Base-by-base conservation (phyloP, 2,113 vertebrate genomes). In the Grammomys dolichurus region DNA sequence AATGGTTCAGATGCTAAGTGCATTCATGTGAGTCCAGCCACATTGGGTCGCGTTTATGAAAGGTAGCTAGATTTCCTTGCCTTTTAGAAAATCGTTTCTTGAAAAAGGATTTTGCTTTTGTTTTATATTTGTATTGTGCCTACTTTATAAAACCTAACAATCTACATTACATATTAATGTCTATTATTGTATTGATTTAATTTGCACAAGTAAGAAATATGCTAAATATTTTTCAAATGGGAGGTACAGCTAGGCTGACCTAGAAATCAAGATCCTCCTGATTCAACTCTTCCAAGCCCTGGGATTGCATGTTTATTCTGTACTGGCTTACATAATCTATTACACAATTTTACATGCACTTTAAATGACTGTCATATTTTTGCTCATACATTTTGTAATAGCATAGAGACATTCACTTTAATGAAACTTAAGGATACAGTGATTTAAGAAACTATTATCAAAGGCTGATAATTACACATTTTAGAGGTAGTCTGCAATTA, bases 51-150 rank as follows among this genome's bases (percentile, higher is more conserved):
- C 31, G 36, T 72, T 94, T 77, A 58, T 63, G 46, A 93, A 91
- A 81, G 65, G 56, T 31, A 17, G 1, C 65, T 84, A 65, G 14
- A 7, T n/a, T 46, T 26, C 26, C 60, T 58, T 65, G 13, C 51
- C 76, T 46, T 93, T 81, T 78, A 48, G 82, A 80, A 96, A 93
- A 90, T 85, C 92, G 87, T 60, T 72, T 91, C 77, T 84, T 77
- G 7, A 73, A 89, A 14, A 28, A 20, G 3, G 20, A 33, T 73
- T 96, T 95, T 82, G 33, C 4, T 89, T 93, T 58, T 76, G 87
- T 70, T 86, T 86, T 73, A 12, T 85, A 46, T 51, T 69, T 91
- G 63, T 89, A 77, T n/a, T 87, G 69, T 78, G 36, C 11, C 46
- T 87, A 67, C 51, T 70, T 86, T 46, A 46, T 81, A 70, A n/a